Evolutionary conservation across 2,797 vertebrate genomes (phyloP).

Genomic region (Adrianichthys oophorus): DNA sequence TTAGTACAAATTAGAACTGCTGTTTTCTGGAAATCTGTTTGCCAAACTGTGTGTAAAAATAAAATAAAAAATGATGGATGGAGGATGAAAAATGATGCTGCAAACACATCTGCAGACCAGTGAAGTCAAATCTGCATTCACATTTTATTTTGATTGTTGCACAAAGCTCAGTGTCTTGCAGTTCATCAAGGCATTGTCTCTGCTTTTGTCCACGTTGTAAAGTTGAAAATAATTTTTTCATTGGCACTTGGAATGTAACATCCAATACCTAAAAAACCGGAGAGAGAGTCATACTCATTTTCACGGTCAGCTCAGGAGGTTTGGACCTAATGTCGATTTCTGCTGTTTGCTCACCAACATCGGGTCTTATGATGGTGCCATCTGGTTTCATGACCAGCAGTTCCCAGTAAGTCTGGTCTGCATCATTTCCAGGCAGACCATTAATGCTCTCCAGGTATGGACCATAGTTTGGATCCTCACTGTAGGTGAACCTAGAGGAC

Average conservation of each 20-base stretch:
- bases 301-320: background rate
- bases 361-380: slow-evolving; percentile 11
- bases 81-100: no score
- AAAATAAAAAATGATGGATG: no score
- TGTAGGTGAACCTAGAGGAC: slow-evolving; percentile 48
- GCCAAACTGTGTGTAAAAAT: no score
- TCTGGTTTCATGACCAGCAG: slow-evolving; percentile 35
- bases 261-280: slow-evolving; percentile 57
- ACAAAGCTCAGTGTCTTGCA: no score
- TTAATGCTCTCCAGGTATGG: slow-evolving; percentile 64
- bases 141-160: no score
- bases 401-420: slow-evolving; percentile 61
- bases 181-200: no score
- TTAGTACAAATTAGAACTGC: no score
- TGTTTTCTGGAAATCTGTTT: no score
- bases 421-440: slow-evolving; percentile 37
- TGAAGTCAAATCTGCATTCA: no score
- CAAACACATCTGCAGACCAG: no score
- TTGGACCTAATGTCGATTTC: background rate
- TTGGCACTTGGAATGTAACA: slow-evolving; percentile 58
- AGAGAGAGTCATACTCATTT: background rate
- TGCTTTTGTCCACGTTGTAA: slow-evolving; percentile 40
- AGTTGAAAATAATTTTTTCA: slow-evolving; percentile 60
- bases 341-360: slow-evolving; percentile 58
- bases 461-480: slow-evolving; percentile 53